Evolutionary conservation across 2,113 vertebrate genomes (phyloP).

Genomic region (Prinia subflava): DNA sequence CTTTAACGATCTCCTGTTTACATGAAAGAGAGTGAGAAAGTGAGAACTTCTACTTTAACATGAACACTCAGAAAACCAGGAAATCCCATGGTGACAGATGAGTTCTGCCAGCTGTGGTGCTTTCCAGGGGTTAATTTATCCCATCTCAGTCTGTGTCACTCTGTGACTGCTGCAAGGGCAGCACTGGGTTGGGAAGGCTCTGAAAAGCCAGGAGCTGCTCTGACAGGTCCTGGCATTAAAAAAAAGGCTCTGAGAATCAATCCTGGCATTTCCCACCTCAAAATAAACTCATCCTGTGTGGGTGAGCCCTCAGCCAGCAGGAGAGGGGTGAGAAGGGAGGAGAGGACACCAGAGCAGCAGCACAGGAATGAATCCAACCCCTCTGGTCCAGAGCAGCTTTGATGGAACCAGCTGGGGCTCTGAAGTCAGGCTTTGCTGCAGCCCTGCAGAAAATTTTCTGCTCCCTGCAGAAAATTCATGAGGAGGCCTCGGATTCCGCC

Average conservation of each 20-base stretch:
- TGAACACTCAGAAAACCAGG: no score
- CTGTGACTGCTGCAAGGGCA: neutral
- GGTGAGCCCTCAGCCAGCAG: neutral
- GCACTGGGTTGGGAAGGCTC: neutral
- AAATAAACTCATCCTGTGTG: neutral
- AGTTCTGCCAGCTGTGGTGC: neutral
- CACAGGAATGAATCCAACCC: neutral
- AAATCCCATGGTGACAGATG: no score
- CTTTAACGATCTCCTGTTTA: neutral
- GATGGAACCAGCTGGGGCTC: neutral
- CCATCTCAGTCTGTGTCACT: neutral
- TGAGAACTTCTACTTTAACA: no score
- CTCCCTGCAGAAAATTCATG: constrained; percentile 54
- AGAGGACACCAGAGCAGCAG: neutral
- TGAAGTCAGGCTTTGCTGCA: neutral
- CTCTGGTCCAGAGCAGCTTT: neutral
- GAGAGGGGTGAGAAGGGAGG: neutral
- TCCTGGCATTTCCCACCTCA: neutral
- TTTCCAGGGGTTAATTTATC: neutral
- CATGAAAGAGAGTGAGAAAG: no score
- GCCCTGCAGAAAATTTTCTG: constrained; percentile 37
- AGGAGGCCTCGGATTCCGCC: neutral
- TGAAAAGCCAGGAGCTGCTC: neutral
- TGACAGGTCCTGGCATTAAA: neutral
- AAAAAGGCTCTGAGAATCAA: neutral